Percentiles rank a stretch among this genome's conserved stretches.
Conservation (phyloP, 2,888 invertebrate genomes). For the Eupsilia transversa region DNA sequence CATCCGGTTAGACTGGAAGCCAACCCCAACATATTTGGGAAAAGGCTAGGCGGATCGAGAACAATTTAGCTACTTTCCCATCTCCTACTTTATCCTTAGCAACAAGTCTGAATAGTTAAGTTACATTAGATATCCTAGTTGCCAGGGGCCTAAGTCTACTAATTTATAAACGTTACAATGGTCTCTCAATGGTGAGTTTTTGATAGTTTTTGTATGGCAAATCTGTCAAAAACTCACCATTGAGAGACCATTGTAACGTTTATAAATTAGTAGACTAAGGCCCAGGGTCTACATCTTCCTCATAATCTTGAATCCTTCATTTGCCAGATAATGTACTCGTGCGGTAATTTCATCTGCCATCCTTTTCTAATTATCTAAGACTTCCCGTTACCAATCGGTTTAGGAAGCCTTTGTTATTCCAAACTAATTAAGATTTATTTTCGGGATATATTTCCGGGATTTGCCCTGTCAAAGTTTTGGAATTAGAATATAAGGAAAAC, state of each 20-base stretch:
- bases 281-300: no score
- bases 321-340: not conserved
- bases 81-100: not conserved
- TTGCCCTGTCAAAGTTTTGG: constrained; percentile 35
- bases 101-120: not conserved
- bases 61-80: not conserved
- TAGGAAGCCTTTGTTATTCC: constrained; percentile 41
- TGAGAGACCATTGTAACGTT: no score
- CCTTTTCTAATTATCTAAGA: not conserved
- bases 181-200: no score
- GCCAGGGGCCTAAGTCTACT: no score
- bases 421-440: constrained; percentile 52
- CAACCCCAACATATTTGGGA: no score
- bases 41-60: no score
- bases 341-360: not conserved
- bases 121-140: not conserved
- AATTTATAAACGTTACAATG: no score
- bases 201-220: no score
- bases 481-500: constrained; percentile 59
- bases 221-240: no score
- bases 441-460: constrained; percentile 27
- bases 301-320: not conserved
- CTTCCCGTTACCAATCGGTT: constrained; percentile 25
- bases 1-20: no score
- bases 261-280: no score